These are phyloP conservation scores for Oryzias celebensis DNA, from an alignment of 2,113 vertebrate species.

Conservation along the genomic window DNA sequence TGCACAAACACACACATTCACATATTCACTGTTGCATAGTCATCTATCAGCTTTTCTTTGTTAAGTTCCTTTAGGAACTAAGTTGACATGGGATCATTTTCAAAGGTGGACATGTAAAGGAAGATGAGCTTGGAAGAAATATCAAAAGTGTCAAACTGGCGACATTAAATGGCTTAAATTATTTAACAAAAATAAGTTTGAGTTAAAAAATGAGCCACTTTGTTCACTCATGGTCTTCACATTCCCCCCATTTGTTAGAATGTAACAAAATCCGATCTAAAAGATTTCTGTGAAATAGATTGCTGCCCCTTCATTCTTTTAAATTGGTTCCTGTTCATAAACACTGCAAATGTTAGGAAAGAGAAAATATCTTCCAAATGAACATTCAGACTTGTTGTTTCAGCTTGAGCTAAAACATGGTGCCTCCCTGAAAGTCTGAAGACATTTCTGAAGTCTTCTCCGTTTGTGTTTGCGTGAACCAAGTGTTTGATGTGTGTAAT, in stretches of 20 bases:
- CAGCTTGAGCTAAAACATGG: constrained; percentile 43
- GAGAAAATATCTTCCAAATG: constrained; percentile 14
- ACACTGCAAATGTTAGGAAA: constrained; percentile 9
- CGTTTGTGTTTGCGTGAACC: constrained; percentile 27
- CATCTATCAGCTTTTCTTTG: constrained; percentile 44
- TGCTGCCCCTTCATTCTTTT: constrained; percentile 14
- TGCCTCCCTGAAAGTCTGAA: constrained; percentile 21
- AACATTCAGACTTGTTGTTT: constrained; percentile 45
- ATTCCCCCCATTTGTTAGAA: too few relatives aligned
- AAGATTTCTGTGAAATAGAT: neutral
- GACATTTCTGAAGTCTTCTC: constrained; percentile 24
- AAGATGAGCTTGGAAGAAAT: constrained; percentile 8
- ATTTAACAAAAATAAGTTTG: too few relatives aligned
- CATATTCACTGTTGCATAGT: constrained; percentile 54
- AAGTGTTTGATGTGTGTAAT: constrained; percentile 31
- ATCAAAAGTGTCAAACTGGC: too few relatives aligned
- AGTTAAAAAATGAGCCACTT: too few relatives aligned
- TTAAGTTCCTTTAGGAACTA: constrained; percentile 18
- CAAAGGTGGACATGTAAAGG: constrained; percentile 5
- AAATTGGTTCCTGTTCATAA: neutral
- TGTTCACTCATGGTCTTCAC: too few relatives aligned
- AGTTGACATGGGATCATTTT: constrained; percentile 55
- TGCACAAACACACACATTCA: constrained; percentile 27
- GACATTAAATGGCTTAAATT: too few relatives aligned
- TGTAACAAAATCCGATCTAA: neutral